phyloP scores from a whole-genome alignment of 1,140 invertebrate species.

The Microplitis mediator region DNA sequence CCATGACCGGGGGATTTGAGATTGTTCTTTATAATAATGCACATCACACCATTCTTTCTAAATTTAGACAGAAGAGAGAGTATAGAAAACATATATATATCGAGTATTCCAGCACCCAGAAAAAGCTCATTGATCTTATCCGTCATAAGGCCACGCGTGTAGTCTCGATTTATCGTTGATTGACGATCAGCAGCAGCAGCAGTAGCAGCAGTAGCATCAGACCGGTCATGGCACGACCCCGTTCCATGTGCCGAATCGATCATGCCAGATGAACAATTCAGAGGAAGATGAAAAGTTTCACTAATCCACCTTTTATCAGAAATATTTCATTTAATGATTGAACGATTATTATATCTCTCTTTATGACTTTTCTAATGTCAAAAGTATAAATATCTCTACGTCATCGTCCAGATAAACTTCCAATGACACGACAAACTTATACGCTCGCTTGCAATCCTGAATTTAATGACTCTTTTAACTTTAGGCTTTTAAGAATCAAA shows the following conservation, averaged over 20 bases:
- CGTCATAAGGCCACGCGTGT: conserved; percentile 26
- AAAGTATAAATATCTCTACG: not conserved
- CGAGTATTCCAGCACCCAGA: conserved; percentile 13
- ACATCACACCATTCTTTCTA: not conserved
- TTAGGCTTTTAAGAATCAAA: not conserved
- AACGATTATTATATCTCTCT: not conserved
- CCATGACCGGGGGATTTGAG: not conserved
- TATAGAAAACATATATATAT: not conserved
- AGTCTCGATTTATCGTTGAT: conserved; percentile 24
- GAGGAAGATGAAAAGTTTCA: conserved; percentile 24
- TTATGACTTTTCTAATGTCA: not conserved
- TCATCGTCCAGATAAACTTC: not conserved
- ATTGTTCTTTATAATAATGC: not conserved
- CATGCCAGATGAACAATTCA: conserved; percentile 25
- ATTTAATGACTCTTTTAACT: not conserved
- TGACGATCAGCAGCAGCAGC: conserved; percentile 26
- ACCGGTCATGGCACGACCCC: conserved; percentile 9
- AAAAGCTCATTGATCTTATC: conserved; percentile 33
- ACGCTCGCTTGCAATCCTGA: not conserved
- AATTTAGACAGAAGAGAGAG: not conserved
- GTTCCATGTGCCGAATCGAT: conserved; percentile 19
- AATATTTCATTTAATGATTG: conserved; percentile 9
- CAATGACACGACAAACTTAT: not conserved
- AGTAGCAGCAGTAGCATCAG: not conserved
- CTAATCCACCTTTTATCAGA: conserved; percentile 7